Evolutionary conservation across 2,888 invertebrate species (phyloP).

Genomic region (Trichacis sp.): DNA sequence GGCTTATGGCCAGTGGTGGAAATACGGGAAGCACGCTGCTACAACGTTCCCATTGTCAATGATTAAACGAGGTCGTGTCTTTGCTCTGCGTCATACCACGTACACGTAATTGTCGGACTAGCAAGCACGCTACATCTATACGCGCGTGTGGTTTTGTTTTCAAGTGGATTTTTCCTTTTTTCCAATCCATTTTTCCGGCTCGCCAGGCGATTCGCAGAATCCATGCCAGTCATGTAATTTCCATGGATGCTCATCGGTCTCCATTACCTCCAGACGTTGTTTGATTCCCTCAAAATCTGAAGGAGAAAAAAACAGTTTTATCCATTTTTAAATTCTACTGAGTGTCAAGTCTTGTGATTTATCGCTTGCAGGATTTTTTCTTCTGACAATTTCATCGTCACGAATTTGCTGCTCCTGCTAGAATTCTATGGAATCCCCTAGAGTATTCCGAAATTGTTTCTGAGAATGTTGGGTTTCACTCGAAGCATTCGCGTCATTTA

Average conservation of each 20-base stretch:
- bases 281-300: background rate
- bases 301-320: background rate
- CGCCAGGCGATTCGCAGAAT: conserved; percentile 19
- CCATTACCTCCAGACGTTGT: background rate
- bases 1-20: conserved; percentile 15
- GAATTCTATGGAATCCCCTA: no score
- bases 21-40: conserved; percentile 27
- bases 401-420: no score
- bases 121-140: conserved; percentile 15
- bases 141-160: conserved; percentile 31
- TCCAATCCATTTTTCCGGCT: conserved; percentile 3
- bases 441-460: no score
- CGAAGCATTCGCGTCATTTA: no score
- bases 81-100: conserved; percentile 31
- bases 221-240: conserved; percentile 5
- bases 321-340: no score
- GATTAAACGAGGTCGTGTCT: conserved; percentile 46
- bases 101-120: conserved; percentile 26
- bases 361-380: no score
- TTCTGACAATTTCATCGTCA: no score
- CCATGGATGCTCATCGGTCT: background rate
- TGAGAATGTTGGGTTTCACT: no score
- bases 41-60: conserved; percentile 42
- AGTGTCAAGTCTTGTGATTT: no score
- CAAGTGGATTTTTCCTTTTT: conserved; percentile 16